Evolutionary conservation across 2,888 invertebrate genomes (phyloP).

Genomic region (Bellardia pandia): DNA sequence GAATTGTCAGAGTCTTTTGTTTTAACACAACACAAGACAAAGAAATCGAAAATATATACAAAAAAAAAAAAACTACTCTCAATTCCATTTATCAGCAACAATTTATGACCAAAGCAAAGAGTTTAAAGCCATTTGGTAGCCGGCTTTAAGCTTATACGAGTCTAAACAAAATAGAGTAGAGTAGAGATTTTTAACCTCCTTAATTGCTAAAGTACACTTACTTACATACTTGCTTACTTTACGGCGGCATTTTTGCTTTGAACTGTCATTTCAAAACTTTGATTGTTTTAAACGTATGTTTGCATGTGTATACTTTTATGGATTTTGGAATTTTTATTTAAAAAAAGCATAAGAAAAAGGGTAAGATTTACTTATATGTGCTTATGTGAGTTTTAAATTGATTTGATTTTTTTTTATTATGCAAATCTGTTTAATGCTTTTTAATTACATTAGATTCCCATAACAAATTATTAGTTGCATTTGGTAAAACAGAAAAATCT

Average conservation of each 20-base stretch:
- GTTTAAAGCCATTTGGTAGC: constrained; percentile 47
- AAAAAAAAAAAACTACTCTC: constrained; percentile 56
- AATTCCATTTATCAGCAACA: constrained; percentile 60
- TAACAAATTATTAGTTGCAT: constrained; percentile 44
- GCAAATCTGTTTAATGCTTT: constrained; percentile 31
- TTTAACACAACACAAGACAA: constrained; percentile 56
- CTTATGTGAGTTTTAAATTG: neutral
- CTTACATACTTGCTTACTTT: constrained; percentile 29
- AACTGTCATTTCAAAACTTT: constrained; percentile 82
- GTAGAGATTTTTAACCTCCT: constrained; percentile 41
- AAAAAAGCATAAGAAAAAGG: constrained; percentile 2
- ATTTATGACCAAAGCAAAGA: constrained; percentile 67
- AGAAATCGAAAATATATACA: constrained; percentile 35
- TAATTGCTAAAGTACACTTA: constrained; percentile 58
- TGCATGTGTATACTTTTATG: no score
- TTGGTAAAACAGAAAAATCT: neutral
- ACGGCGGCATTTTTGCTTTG: constrained; percentile 79
- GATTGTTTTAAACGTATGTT: constrained; percentile 39
- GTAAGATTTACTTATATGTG: neutral
- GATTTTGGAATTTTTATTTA: neutral
- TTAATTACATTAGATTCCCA: constrained; percentile 60
- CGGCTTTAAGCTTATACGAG: neutral
- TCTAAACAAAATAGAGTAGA: constrained; percentile 44
- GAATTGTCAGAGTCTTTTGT: constrained; percentile 64
- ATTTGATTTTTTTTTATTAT: constrained; percentile 12